Evolutionary conservation across 2,113 vertebrate species (phyloP).

Genomic region (Hyla sarda): DNA sequence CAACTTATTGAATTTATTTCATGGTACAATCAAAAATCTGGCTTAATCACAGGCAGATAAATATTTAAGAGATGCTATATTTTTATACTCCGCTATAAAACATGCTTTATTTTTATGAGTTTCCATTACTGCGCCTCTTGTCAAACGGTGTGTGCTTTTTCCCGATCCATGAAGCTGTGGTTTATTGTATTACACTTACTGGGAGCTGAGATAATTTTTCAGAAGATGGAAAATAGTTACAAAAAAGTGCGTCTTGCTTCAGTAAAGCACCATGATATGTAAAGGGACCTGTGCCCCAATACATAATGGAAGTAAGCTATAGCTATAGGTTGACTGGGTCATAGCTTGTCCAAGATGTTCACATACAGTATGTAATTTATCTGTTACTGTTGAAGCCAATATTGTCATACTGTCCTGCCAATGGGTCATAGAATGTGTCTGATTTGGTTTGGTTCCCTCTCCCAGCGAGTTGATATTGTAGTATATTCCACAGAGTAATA

Average conservation of each 20-base stretch:
- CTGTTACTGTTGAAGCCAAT: neutral
- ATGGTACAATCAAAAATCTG: conserved; percentile 13
- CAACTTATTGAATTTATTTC: conserved; percentile 14
- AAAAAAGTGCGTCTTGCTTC: neutral
- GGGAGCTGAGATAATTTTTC: neutral
- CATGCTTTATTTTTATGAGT: conserved; percentile 29
- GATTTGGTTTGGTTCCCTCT: neutral
- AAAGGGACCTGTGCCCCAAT: too few species aligned
- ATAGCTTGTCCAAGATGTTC: neutral
- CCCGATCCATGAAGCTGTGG: neutral
- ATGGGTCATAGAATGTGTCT: too few species aligned
- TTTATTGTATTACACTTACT: neutral
- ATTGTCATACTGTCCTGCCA: neutral
- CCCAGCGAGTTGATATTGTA: neutral
- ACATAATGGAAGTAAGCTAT: neutral
- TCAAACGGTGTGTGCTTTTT: neutral
- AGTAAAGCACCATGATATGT: neutral
- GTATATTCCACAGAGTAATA: too few species aligned
- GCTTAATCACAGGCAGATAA: conserved; percentile 23
- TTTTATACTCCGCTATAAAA: conserved; percentile 27
- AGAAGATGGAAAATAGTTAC: neutral
- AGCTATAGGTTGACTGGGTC: neutral
- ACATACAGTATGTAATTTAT: neutral
- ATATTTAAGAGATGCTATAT: conserved; percentile 39
- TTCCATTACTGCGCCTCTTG: conserved; percentile 21